These are phyloP conservation scores for Sus cebifrons DNA, from an alignment of 2,797 vertebrate species.

Conservation along the genomic window DNA sequence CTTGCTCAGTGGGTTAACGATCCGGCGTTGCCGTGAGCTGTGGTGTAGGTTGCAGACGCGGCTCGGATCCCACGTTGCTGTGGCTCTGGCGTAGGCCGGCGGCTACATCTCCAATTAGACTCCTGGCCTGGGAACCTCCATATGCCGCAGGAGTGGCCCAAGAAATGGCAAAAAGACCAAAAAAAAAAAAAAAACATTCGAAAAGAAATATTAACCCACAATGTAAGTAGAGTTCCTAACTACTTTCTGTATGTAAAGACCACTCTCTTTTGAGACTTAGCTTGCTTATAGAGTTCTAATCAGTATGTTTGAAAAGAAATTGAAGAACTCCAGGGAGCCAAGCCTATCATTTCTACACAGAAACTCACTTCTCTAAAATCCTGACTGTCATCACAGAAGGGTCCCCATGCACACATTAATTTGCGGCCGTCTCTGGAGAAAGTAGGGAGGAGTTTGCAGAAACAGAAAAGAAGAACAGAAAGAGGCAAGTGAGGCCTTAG, in stretches of 20 bases:
- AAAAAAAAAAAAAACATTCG: too few relatives aligned
- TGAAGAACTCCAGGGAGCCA: background rate
- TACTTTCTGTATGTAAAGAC: background rate
- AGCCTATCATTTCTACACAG: background rate
- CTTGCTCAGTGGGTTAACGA: too few relatives aligned
- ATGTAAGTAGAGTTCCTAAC: background rate
- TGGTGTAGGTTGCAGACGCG: too few relatives aligned
- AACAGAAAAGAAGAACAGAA: slow-evolving; percentile 27
- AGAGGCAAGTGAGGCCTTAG: slow-evolving; percentile 36
- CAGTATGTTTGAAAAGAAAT: slow-evolving; percentile 59
- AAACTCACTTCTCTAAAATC: slow-evolving; percentile 54
- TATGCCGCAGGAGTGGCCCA: too few relatives aligned
- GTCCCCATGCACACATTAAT: slow-evolving; percentile 52
- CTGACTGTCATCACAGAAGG: background rate
- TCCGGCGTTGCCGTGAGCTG: too few relatives aligned
- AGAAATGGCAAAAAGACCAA: too few relatives aligned
- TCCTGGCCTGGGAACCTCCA: too few relatives aligned
- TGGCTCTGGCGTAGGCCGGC: too few relatives aligned
- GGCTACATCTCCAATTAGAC: too few relatives aligned
- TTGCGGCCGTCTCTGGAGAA: slow-evolving; percentile 42
- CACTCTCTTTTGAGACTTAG: background rate
- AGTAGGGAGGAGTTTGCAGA: slow-evolving; percentile 60
- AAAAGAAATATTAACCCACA: background rate
- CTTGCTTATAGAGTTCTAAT: slow-evolving; percentile 50
- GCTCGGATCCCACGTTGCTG: too few relatives aligned